Base-by-base conservation (phyloP, 2,113 vertebrate species). In the Nothobranchius furzeri region DNA sequence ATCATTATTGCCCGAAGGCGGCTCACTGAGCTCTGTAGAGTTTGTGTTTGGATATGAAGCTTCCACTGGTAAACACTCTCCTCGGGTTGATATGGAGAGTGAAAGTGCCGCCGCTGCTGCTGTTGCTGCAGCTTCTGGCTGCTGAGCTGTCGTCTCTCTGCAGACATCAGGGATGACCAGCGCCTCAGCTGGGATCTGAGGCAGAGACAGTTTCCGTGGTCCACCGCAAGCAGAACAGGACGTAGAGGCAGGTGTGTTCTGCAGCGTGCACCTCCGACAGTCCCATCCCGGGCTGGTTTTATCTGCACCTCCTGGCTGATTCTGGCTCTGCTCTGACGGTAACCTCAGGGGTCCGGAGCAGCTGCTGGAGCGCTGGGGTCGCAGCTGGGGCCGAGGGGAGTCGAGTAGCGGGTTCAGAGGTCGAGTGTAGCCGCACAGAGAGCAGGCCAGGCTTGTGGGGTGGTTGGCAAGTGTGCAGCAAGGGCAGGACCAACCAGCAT, bases 171-270 rank as follows among this genome's bases (percentile, higher is more conserved):
- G 83, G 6, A 62, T 84, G n/a, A 95, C 93, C 83, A 96, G 79
- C 9, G 94, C 93, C 72, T 95, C 95, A 0, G 93, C 94, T 0
- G 95, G 95, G 73, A 96, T 96, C 56, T 94, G 93, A 58, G 95
- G 95, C 63, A 96, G 88, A 0, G 95, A 95, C 57, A 95, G 93
- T 67, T 93, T 95, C 30, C 95, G 94, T 2, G 95, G 95, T 0
- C 95, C 95, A 0, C 95, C 95, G 0, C 95, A 96, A 35, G 92
- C 95, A 0, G 95, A 96, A 85, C 95, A 96, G 81, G 95, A 96
- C 81, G 90, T 92, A 67, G 95, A 93, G 64, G 92, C 74, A 0
- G 95, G 93, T 0, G 94, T 95, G 87, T 96, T 96, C 84, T 93
- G 92, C 73, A 96, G 91, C 0, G 95, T 96, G 87, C 95, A 96